Percentiles rank a stretch among this genome's conserved stretches.
phyloP scores from a whole-genome alignment of 1,140 invertebrate genomes.

The Cryptotermes secundus region DNA sequence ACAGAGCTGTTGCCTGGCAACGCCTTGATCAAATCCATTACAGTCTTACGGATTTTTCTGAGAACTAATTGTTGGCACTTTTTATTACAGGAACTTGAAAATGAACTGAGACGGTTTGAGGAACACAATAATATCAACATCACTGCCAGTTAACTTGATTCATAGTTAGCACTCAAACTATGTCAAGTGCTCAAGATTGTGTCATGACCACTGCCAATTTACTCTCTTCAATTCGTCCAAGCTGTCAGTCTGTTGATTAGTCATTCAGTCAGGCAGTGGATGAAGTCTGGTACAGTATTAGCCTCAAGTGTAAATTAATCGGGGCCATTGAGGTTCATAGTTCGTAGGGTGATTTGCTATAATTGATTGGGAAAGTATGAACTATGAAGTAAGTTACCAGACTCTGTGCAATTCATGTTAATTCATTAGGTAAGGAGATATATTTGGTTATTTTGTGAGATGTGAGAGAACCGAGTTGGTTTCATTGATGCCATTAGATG shows the following conservation, averaged over 20 bases:
- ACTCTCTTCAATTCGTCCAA: constrained; percentile 15
- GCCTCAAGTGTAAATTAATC: not conserved
- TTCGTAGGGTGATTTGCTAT: not conserved
- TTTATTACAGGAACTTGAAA: constrained; percentile 22
- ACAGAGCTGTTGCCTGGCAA: no score
- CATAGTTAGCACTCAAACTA: not conserved
- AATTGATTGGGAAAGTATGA: no score
- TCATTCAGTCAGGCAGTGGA: not conserved
- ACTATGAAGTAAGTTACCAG: not conserved
- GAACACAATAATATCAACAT: constrained; percentile 21
- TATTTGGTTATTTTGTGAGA: no score
- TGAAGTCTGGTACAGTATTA: constrained; percentile 2
- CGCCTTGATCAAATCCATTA: no score
- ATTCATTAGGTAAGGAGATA: no score
- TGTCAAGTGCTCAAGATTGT: constrained; percentile 12
- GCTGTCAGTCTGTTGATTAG: no score
- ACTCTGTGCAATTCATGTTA: not conserved
- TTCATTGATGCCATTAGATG: no score
- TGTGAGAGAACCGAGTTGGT: not conserved
- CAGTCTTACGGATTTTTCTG: no score
- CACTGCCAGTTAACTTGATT: constrained; percentile 10
- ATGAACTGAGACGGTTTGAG: constrained; percentile 21
- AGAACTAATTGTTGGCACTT: no score
- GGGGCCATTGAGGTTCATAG: not conserved
- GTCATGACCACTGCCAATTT: not conserved